Conservation (phyloP, 1,140 invertebrate genomes). For the Megathymus violae region DNA sequence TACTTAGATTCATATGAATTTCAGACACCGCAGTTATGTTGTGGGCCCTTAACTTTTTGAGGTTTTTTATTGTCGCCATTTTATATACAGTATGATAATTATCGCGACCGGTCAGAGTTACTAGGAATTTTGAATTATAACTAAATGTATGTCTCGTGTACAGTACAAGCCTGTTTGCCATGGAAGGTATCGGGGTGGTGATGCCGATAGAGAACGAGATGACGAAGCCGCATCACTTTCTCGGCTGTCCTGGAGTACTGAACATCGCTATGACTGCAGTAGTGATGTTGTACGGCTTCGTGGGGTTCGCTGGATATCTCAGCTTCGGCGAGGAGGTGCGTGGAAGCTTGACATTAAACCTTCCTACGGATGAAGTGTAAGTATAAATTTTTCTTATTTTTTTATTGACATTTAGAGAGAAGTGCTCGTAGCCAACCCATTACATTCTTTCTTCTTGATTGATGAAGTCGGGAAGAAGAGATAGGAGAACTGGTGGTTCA, state of each 20-base stretch:
- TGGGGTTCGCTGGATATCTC: slow-evolving; percentile 94
- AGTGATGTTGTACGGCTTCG: slow-evolving; percentile 88
- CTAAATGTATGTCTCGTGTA: slow-evolving; percentile 41
- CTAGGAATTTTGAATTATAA: too few relatives aligned
- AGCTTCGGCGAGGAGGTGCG: slow-evolving; percentile 88
- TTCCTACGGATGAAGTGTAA: slow-evolving; percentile 87
- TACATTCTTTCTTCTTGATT: too few relatives aligned
- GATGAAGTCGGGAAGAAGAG: too few relatives aligned
- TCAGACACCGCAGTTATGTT: too few relatives aligned
- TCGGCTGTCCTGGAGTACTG: slow-evolving; percentile 92
- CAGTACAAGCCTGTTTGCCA: slow-evolving; percentile 90
- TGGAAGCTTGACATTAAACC: slow-evolving; percentile 90
- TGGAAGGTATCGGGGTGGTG: slow-evolving; percentile 92
- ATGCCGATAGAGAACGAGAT: slow-evolving; percentile 96
- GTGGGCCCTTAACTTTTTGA: too few relatives aligned
- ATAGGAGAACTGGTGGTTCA: too few relatives aligned
- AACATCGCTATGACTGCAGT: slow-evolving; percentile 93
- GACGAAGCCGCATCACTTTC: slow-evolving; percentile 90
- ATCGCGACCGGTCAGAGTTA: too few relatives aligned
- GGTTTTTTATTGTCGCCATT: too few relatives aligned
- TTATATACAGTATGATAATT: too few relatives aligned
- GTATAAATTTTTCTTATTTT: slow-evolving; percentile 50
- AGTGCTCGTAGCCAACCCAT: too few relatives aligned
- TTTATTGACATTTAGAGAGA: too few relatives aligned
- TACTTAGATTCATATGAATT: too few relatives aligned